These are phyloP conservation scores for Falco peregrinus DNA, from an alignment of 2,797 vertebrate species.

Conservation along the genomic window DNA sequence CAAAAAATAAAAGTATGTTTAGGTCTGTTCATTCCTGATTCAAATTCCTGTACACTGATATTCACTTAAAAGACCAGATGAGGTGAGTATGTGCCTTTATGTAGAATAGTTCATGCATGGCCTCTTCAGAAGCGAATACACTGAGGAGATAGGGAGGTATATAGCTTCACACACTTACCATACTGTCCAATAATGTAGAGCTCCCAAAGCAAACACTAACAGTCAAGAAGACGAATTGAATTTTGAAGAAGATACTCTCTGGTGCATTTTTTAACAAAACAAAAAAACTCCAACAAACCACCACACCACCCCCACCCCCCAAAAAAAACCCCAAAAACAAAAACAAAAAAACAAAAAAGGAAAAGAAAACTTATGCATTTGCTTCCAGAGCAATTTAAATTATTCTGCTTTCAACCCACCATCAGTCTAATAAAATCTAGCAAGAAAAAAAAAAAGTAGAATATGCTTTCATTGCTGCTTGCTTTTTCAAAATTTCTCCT, in stretches of 20 bases:
- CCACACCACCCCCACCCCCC: too few species aligned
- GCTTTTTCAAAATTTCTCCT: background rate
- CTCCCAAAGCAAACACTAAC: constrained; percentile 31
- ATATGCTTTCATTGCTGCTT: accelerated
- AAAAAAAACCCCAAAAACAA: too few species aligned
- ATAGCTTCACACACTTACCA: background rate
- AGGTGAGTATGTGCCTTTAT: constrained; percentile 11
- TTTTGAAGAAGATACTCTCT: constrained; percentile 4
- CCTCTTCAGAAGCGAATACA: background rate
- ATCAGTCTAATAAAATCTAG: background rate
- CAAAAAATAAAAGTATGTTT: background rate
- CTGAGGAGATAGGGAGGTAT: background rate
- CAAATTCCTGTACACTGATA: background rate
- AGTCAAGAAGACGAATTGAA: constrained; percentile 35
- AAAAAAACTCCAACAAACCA: too few species aligned
- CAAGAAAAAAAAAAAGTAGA: background rate
- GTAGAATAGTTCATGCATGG: background rate
- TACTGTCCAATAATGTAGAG: background rate
- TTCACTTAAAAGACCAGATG: background rate
- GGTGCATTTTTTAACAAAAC: background rate
- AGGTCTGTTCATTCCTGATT: background rate
- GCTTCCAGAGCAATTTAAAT: background rate
- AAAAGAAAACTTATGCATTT: background rate
- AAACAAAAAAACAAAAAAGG: too few species aligned
- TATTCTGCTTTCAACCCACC: background rate